Percentiles rank a stretch among this genome's conserved stretches.
These are phyloP conservation scores for Triops longicaudatus DNA, from an alignment of 1,140 invertebrate species.

Conservation along the genomic window DNA sequence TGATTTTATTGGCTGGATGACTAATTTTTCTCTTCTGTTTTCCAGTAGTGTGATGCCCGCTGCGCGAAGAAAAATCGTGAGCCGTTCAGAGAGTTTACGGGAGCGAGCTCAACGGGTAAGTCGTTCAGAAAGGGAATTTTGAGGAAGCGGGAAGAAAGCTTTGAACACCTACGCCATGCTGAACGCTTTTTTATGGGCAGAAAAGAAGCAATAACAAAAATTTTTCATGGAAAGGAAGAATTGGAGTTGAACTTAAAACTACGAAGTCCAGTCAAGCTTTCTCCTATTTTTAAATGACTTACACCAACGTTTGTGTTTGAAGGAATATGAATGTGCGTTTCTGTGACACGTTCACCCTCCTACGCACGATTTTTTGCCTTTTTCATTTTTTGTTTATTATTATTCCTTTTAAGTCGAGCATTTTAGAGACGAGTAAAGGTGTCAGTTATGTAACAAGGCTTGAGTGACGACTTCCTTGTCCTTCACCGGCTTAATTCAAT, in stretches of 20 bases:
- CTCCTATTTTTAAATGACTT: constrained; percentile 1
- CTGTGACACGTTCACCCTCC: not conserved
- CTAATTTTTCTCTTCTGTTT: not conserved
- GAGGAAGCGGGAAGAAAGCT: not conserved
- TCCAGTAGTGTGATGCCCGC: constrained; percentile 12
- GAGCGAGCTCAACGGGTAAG: constrained; percentile 27
- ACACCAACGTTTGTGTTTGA: not conserved
- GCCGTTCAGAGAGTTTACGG: constrained; percentile 26
- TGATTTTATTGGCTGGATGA: no score
- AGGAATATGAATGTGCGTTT: not conserved
- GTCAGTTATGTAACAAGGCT: not conserved
- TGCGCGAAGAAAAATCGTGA: constrained; percentile 25
- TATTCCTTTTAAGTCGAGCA: no score
- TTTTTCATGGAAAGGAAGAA: not conserved
- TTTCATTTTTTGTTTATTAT: no score
- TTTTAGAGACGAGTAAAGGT: no score
- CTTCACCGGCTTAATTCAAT: constrained; percentile 17
- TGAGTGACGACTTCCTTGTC: not conserved
- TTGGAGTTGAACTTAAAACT: not conserved
- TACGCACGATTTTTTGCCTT: not conserved
- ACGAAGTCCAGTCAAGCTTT: not conserved
- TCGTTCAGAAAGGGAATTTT: not conserved
- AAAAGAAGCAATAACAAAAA: no score
- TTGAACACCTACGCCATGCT: not conserved
- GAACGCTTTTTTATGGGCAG: not conserved